Evolutionary conservation across 2,888 invertebrate genomes (phyloP).

Genomic region (Drosophila ochracea): DNA sequence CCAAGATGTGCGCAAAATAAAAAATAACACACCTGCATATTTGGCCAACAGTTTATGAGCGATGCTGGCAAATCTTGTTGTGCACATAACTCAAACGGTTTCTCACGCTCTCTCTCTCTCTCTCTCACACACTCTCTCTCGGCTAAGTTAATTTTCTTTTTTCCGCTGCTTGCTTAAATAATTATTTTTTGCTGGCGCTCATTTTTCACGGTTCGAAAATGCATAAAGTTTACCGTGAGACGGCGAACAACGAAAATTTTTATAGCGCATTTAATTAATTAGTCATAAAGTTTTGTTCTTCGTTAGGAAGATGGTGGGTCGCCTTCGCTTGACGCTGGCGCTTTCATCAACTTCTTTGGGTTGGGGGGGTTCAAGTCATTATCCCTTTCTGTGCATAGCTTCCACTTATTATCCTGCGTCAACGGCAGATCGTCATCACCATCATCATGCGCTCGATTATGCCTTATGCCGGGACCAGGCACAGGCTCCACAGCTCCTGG

Average conservation of each 20-base stretch:
- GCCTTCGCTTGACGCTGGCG: slow-evolving; percentile 15
- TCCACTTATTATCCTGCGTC: slow-evolving; percentile 68
- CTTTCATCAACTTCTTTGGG: slow-evolving; percentile 52
- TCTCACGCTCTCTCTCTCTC: slow-evolving; percentile 9
- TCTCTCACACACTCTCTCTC: not conserved
- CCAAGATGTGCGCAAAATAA: slow-evolving; percentile 20
- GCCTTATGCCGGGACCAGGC: slow-evolving; percentile 55
- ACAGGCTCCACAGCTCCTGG: slow-evolving; percentile 9
- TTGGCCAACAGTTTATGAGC: slow-evolving; percentile 55
- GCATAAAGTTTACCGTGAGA: slow-evolving; percentile 58
- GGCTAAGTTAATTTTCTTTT: slow-evolving; percentile 37
- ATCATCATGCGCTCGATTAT: slow-evolving; percentile 68
- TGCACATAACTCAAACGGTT: slow-evolving; percentile 55
- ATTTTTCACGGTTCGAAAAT: slow-evolving; percentile 61
- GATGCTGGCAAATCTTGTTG: slow-evolving; percentile 53
- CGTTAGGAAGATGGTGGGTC: slow-evolving; percentile 51
- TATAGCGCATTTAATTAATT: slow-evolving; percentile 80
- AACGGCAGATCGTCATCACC: slow-evolving; percentile 65
- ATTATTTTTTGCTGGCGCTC: slow-evolving; percentile 50
- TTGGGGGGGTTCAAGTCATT: slow-evolving; percentile 53
- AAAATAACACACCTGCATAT: slow-evolving; percentile 44
- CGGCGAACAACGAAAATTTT: slow-evolving; percentile 60
- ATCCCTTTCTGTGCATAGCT: slow-evolving; percentile 64
- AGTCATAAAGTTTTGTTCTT: slow-evolving; percentile 77
- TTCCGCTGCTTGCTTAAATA: slow-evolving; percentile 48